Conservation (phyloP, 2,797 vertebrate genomes). For the Onychomys arenicola region DNA sequence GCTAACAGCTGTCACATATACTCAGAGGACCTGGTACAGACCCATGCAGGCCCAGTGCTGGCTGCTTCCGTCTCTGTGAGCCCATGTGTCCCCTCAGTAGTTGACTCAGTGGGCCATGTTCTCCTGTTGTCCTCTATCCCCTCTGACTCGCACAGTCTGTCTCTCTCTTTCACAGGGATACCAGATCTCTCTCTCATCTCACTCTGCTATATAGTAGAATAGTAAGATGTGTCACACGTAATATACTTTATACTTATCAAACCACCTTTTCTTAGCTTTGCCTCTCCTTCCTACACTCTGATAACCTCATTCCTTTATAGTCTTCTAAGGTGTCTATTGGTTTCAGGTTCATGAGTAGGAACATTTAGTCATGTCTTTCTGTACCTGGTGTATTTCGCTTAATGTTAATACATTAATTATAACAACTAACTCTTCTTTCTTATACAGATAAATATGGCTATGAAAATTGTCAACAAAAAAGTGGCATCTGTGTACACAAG, state of each 20-base stretch:
- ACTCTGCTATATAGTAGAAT: neutral
- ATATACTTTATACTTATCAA: neutral
- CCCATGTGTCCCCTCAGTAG: neutral
- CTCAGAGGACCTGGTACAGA: too few species aligned
- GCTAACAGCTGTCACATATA: neutral
- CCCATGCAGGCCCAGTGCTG: too few species aligned
- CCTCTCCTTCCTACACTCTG: neutral
- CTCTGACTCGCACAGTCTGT: too few species aligned
- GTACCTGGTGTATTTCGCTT: neutral
- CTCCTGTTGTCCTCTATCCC: neutral
- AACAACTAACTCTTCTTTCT: neutral
- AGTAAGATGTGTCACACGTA: neutral
- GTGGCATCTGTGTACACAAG: neutral
- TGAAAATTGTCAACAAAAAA: neutral
- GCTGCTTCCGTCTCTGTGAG: neutral
- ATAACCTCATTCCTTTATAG: neutral
- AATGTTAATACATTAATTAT: neutral
- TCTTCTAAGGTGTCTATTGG: too few species aligned
- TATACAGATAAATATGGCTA: neutral
- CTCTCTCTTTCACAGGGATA: accelerated
- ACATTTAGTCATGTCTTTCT: neutral
- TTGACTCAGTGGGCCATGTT: neutral
- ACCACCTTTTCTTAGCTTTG: neutral
- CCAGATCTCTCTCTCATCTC: neutral
- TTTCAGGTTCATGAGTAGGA: neutral